Evolutionary conservation across 2,113 vertebrate species (phyloP).

Genomic region (Brachionichthys hirsutus): DNA sequence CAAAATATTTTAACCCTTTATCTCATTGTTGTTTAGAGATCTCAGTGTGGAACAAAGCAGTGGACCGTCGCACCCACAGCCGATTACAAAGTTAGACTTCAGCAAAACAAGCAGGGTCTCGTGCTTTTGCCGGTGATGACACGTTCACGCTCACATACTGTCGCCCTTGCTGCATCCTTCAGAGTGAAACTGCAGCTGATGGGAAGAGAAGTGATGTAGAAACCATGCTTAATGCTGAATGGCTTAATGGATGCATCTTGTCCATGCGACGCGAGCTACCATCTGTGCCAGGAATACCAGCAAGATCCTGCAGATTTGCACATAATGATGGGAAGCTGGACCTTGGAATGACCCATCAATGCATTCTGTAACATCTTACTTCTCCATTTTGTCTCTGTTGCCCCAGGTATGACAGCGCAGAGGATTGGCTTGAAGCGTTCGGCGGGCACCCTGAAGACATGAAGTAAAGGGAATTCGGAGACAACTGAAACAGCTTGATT

Average conservation of each 20-base stretch:
- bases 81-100: neutral
- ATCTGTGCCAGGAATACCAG: slow-evolving; percentile 39
- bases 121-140: neutral
- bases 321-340: slow-evolving; percentile 32
- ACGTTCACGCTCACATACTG: neutral
- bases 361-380: slow-evolving; percentile 6
- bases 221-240: slow-evolving; percentile 46
- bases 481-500: neutral
- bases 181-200: slow-evolving; percentile 11
- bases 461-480: slow-evolving; percentile 33
- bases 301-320: slow-evolving; percentile 6
- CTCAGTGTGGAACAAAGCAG: neutral
- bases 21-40: neutral
- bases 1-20: neutral
- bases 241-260: slow-evolving; percentile 53
- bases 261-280: slow-evolving; percentile 46
- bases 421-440: slow-evolving; percentile 28
- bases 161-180: slow-evolving; percentile 7
- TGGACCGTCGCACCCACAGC: too few species aligned
- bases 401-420: slow-evolving; percentile 35
- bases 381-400: slow-evolving; percentile 37
- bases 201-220: slow-evolving; percentile 17
- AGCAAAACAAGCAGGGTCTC: too few species aligned
- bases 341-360: slow-evolving; percentile 20
- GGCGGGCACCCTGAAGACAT: slow-evolving; percentile 14